phyloP scores from a whole-genome alignment of 2,113 vertebrate species.

The Notothenia rossii region DNA sequence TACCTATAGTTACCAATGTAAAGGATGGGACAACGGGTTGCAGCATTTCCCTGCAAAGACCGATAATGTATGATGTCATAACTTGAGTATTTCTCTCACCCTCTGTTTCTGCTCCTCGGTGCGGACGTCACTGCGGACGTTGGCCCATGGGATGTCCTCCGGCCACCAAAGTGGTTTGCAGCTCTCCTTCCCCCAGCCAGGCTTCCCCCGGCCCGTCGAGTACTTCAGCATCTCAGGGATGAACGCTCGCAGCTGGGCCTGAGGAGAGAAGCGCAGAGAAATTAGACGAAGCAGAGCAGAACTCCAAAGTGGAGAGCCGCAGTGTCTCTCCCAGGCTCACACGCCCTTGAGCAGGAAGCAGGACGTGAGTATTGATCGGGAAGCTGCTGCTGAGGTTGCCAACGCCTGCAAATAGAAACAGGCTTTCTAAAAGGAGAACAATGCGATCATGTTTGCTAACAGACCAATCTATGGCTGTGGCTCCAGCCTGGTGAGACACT shows the following conservation, averaged over 20 bases:
- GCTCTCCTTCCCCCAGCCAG: constrained; percentile 99
- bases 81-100: constrained; percentile 74
- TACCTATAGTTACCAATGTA: neutral
- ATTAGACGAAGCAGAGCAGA: constrained; percentile 6
- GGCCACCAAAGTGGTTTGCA: constrained; percentile 99
- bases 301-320: constrained; percentile 13
- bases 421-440: constrained; percentile 65
- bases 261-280: constrained; percentile 17
- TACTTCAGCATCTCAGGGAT: constrained; percentile 99
- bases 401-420: constrained; percentile 69
- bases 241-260: constrained; percentile 98
- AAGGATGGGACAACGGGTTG: neutral
- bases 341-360: constrained; percentile 61
- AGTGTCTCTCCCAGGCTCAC: constrained; percentile 20
- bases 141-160: constrained; percentile 98
- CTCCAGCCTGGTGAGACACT: constrained; percentile 69
- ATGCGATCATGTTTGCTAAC: constrained; percentile 61
- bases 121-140: constrained; percentile 97
- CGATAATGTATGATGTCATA: neutral
- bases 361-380: constrained; percentile 63
- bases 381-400: constrained; percentile 55
- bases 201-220: constrained; percentile 96
- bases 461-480: constrained; percentile 75
- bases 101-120: constrained; percentile 98
- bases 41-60: neutral